Base-by-base conservation (phyloP, 2,797 vertebrate species). In the Anguilla obscura region DNA sequence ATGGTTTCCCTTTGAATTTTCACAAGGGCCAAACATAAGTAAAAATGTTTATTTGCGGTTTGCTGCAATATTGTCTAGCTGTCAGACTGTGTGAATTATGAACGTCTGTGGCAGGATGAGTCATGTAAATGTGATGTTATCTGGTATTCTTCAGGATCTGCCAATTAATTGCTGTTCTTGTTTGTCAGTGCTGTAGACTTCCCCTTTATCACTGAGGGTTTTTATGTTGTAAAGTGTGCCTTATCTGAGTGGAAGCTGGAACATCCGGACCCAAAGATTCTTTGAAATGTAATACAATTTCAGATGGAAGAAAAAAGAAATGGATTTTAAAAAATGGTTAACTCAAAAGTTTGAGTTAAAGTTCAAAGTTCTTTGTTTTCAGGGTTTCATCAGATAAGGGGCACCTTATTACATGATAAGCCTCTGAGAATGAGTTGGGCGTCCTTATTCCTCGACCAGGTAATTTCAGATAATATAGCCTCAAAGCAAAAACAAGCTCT, bases 141-240 rank as follows among this genome's bases (percentile, higher is more conserved):
- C 91, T 92, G 90, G 52, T 76, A 86, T n/a, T 82, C 45, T 86
- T 91, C 86, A 89, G 85, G 86, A 86, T 52, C 87, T 89, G 5
- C 16, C 27, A 84, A 40, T 50, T 52, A 76, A 18, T 86, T 92
- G 66, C 88, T 86, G 60, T 80, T 85, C 90, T 27, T 1, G 79
- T 89, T 93, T 93, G 92, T 93, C 92, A 89, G 52, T 87, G 86
- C 88, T 91, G 69, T 90, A 91, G 91, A 93, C 92, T 91, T 91
- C 66, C 33, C 50, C 66, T 63, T 45, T 36, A 56, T 56, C 36
- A 79, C 52, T 45, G 50, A 85, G 66, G 63, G 3, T 58, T 58
- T 30, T 85, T 33, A 36, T 30, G 85, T 56, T 84, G 85, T 60
- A 36, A 85, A 79, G 79, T 74, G 85, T 79, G 36, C 66, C 48